Conservation (phyloP, 2,797 vertebrate genomes). For the Pseudocheirus occidentalis region DNA sequence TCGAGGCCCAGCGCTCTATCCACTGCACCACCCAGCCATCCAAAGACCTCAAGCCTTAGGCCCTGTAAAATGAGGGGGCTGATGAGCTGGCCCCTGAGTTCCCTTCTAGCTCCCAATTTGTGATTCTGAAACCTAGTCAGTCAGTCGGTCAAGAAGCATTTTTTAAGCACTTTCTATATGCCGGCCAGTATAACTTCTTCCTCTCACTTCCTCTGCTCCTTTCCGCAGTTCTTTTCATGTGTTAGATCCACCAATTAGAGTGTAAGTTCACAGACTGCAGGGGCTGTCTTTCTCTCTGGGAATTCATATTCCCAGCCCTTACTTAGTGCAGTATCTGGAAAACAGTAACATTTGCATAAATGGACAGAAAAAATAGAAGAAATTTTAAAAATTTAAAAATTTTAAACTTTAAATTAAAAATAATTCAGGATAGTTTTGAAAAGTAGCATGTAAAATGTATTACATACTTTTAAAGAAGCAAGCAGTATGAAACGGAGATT, state of each 20-base stretch:
- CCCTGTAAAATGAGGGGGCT: background rate
- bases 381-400: background rate
- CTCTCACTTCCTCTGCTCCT: background rate
- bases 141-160: background rate
- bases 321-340: background rate
- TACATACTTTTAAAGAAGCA: background rate
- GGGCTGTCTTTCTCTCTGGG: background rate
- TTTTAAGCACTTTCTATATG: background rate
- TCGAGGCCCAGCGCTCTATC: background rate
- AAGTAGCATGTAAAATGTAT: background rate
- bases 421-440: background rate
- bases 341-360: background rate
- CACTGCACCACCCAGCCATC: background rate
- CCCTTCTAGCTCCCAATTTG: background rate
- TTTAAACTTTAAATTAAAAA: background rate
- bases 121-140: background rate
- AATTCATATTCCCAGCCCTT: background rate
- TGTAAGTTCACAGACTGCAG: background rate
- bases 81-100: background rate
- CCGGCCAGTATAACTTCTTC: background rate
- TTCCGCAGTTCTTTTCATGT: background rate
- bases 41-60: background rate
- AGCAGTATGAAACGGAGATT: background rate
- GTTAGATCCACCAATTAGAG: background rate
- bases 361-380: background rate